phyloP scores from a whole-genome alignment of 37 sponge, comb jelly and placozoan species.

The Halichondria panicea region DNA sequence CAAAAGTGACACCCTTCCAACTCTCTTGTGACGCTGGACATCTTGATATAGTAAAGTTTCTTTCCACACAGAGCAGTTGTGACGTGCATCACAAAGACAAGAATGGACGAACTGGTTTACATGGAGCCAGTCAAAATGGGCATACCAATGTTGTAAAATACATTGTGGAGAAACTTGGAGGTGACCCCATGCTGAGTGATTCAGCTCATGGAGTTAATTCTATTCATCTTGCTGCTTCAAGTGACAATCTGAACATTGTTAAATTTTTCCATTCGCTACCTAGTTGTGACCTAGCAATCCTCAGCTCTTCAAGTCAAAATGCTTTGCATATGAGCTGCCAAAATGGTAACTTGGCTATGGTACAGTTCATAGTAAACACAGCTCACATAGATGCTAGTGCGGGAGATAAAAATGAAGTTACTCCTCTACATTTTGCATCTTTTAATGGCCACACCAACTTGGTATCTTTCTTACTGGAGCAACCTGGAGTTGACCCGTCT shows the following conservation, averaged over 20 bases:
- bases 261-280: conserved; percentile 20
- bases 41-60: conserved; percentile 7
- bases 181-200: conserved; percentile 25
- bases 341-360: conserved; percentile 54
- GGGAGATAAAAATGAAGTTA: conserved; percentile 56
- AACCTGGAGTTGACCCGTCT: conserved; percentile 3
- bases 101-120: conserved; percentile 53
- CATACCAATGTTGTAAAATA: conserved; percentile 51
- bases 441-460: conserved; percentile 57
- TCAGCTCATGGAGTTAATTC: conserved; percentile 19
- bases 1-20: conserved; percentile 40
- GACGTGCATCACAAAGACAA: conserved; percentile 14
- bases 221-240: conserved; percentile 45
- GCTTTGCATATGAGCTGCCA: conserved; percentile 37
- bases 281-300: too few relatives aligned
- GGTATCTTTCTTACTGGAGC: conserved; percentile 28
- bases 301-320: background rate
- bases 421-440: conserved; percentile 78
- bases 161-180: conserved; percentile 35
- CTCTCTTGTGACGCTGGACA: conserved; percentile 34
- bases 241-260: conserved; percentile 12
- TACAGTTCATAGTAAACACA: conserved; percentile 51
- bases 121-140: conserved; percentile 66
- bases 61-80: background rate
- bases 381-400: conserved; percentile 14